Evolutionary conservation across 2,797 vertebrate genomes (phyloP).

Genomic region (Scleropages formosus): DNA sequence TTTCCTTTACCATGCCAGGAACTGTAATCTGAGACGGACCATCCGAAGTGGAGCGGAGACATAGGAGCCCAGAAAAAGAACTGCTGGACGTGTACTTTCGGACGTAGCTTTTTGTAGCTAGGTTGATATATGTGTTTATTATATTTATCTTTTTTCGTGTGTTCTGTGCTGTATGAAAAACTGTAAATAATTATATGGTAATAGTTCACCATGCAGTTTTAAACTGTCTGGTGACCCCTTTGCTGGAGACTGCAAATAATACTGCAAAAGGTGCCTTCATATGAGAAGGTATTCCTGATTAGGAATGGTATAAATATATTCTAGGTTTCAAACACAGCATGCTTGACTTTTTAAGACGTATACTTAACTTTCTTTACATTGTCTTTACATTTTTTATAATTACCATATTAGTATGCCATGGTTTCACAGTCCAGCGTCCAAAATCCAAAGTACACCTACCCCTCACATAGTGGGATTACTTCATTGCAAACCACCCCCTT

Average conservation of each 20-base stretch:
- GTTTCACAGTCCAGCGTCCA: constrained; percentile 15
- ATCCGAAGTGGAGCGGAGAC: background rate
- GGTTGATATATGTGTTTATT: constrained; percentile 50
- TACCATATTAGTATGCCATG: constrained; percentile 31
- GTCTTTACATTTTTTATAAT: constrained; percentile 32
- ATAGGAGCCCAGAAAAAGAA: constrained; percentile 43
- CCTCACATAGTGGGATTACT: background rate
- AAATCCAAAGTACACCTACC: background rate
- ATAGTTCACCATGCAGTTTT: constrained; percentile 52
- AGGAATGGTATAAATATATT: constrained; percentile 27
- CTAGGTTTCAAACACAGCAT: constrained; percentile 32
- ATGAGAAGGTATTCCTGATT: constrained; percentile 28
- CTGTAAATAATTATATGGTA: constrained; percentile 62
- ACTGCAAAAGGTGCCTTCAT: constrained; percentile 30
- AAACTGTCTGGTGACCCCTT: constrained; percentile 52
- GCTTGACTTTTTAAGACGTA: constrained; percentile 18
- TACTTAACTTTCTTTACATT: constrained; percentile 22
- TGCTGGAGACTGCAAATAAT: constrained; percentile 58
- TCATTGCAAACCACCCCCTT: too few relatives aligned
- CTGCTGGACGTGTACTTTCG: constrained; percentile 49
- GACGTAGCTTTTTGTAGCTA: constrained; percentile 44
- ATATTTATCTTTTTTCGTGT: constrained; percentile 52
- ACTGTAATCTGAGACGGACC: constrained; percentile 36
- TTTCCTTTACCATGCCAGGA: constrained; percentile 33
- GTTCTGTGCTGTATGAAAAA: constrained; percentile 57